Base-by-base conservation (phyloP, 2,888 invertebrate genomes). In the Watsonalla cultraria region DNA sequence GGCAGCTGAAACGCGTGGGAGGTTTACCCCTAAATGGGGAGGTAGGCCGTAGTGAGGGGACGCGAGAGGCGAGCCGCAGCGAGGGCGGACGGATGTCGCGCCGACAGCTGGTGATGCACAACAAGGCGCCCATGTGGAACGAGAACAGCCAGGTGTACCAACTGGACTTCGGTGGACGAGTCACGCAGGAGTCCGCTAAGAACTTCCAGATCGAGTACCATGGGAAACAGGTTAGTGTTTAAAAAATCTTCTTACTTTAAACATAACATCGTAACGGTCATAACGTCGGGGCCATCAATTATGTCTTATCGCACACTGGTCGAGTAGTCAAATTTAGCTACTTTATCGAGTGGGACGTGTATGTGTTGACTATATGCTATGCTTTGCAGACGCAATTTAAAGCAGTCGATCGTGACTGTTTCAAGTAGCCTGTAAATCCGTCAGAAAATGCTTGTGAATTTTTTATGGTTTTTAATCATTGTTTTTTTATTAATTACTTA, bases 121-220 rank as follows among this genome's bases (percentile, higher is more conserved):
- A 99, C 88, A 99, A 99, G 86, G 94, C 94, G 55, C 98, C 98
- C 11, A 95, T 98, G 94, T 99, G 99, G 99, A 99, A 99, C 84
- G 99, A 99, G 87, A 97, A 96, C 86, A 98, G 97, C 79, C 99
- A 99, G 86, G 99, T 99, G 11, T 99, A 99, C 89, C 99, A 99
- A 80, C 92, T 99, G 47, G 99, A 99, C 90, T 99, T 99, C 90
- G 99, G 99, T 5, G 99, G 99, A 9, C 92, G 99, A 64, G 99
- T 99, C 57, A 99, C 99, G 5, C 99, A 99, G 86, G 99, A 99
- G 84, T 99, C 98, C 47, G 99, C 99, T 13, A 99, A 99, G 89
- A 99, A 99, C 91, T 99, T 99, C 85, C 99, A 99, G 91, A 99
- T 99, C 55, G 99, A 99, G 86, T 98, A 97, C 82, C 94, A 96